phyloP scores from a whole-genome alignment of 1,140 invertebrate genomes.

The Rhagoletis pomonella region DNA sequence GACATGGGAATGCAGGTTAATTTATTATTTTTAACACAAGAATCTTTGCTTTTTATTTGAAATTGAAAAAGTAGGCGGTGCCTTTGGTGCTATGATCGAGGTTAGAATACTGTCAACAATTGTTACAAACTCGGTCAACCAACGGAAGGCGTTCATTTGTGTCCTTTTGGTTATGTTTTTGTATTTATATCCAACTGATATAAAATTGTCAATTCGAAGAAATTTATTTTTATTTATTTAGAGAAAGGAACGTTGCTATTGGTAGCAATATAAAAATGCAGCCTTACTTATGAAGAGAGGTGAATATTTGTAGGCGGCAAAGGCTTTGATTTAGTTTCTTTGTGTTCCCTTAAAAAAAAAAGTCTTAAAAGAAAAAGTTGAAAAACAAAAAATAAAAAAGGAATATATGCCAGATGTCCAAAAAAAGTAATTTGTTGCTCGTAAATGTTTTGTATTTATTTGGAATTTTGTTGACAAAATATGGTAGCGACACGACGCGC shows the following conservation, averaged over 20 bases:
- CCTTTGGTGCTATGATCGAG: constrained; percentile 16
- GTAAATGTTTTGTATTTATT: constrained; percentile 37
- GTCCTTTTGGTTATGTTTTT: neutral
- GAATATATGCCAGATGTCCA: neutral
- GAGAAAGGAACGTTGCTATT: neutral
- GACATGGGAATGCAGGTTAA: neutral
- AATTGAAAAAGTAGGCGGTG: neutral
- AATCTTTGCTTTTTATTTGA: neutral
- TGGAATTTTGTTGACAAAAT: constrained; percentile 52
- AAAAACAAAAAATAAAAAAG: neutral
- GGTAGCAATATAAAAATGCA: neutral
- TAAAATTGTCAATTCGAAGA: neutral
- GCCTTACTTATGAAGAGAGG: no score
- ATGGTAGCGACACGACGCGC: neutral
- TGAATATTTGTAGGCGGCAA: constrained; percentile 14
- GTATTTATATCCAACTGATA: neutral
- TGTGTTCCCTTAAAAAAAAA: neutral
- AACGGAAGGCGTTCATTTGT: constrained; percentile 37
- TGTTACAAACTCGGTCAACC: constrained; percentile 48
- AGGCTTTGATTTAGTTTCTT: neutral
- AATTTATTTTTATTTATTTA: neutral
- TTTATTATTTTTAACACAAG: constrained; percentile 44
- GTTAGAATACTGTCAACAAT: constrained; percentile 47
- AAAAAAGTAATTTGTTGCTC: constrained; percentile 25
- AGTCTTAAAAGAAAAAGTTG: neutral